A percentile compares a stretch with the other conserved stretches of the same genome.
Conservation (phyloP, 2,888 invertebrate species). For the Diachrysia chrysitis region DNA sequence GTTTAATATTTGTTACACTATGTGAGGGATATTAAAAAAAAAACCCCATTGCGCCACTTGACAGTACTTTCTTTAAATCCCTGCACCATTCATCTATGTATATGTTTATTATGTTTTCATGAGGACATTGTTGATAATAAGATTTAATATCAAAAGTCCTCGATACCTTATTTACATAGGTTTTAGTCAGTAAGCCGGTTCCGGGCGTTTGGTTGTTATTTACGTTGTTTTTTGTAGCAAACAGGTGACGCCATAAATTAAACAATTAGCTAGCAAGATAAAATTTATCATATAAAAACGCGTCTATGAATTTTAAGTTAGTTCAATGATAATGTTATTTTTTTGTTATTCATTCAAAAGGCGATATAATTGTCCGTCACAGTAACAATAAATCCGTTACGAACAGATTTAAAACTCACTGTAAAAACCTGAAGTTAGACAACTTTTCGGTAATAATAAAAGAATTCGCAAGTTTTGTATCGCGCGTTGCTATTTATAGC, state of each 20-base stretch:
- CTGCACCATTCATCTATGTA: too few relatives aligned
- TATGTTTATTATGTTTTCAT: too few relatives aligned
- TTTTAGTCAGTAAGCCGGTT: neutral
- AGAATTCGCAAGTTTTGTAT: slow-evolving; percentile 51
- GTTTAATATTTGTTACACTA: too few relatives aligned
- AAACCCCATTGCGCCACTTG: too few relatives aligned
- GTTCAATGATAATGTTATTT: slow-evolving; percentile 22
- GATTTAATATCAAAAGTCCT: neutral
- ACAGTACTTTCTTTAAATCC: too few relatives aligned
- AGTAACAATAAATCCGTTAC: slow-evolving; percentile 44
- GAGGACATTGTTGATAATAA: too few relatives aligned
- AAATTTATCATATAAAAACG: slow-evolving; percentile 2
- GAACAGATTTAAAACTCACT: slow-evolving; percentile 18
- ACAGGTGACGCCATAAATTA: neutral
- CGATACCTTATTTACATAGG: neutral
- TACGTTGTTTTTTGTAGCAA: neutral
- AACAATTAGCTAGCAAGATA: neutral
- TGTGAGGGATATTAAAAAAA: too few relatives aligned
- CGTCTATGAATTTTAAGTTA: slow-evolving; percentile 10
- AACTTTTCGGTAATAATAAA: slow-evolving; percentile 31
- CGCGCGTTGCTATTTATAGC: slow-evolving; percentile 70
- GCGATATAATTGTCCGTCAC: slow-evolving; percentile 24
- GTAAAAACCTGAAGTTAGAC: slow-evolving; percentile 16
- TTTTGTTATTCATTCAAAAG: slow-evolving; percentile 33
- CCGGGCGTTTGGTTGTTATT: neutral